Base-by-base conservation (phyloP, 2,113 vertebrate species). In the Gymnocephalus cernua region DNA sequence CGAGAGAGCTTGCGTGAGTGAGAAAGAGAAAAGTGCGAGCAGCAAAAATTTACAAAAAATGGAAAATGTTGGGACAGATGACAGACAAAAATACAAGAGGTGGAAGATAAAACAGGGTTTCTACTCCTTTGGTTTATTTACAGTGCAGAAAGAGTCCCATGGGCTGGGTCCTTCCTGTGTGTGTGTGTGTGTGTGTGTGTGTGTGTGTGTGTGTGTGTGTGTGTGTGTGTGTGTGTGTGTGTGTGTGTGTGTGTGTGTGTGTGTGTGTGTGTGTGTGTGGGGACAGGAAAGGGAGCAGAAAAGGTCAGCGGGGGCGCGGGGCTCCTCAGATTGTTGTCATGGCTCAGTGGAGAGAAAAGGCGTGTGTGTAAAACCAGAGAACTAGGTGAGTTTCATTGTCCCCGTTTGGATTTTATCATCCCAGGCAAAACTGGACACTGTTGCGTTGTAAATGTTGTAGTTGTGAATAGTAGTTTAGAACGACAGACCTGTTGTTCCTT, bases 111-210 rank as follows among this genome's bases (percentile, higher is more conserved):
- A 77, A 66, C 2, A 48, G 23, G 63, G 6, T 15, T 69, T 68
- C 32, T 80, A 1, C 25, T 86, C 16, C 44, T 81, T 74, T 14
- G 41, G 73, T 84, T 44, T 83, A 70, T 82, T 74, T 76, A 64
- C 63, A 54, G 70, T 41, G 65, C 44, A 25, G 65, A 68, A 35
- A 65, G 74, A 68, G 77, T 82, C 90, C 81, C 67, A 81, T 27
- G 79, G 85, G 92, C 47, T 79, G 63, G 84, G 89, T 59, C 76
- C 68, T 87, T 93, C 86, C 84, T 88, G 64, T 83, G 65, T 85
- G 66, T 65, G 57, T 72, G 44, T 63, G 14, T 45, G 56, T 57
- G 54, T 53, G 66, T 75, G 32, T 64, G 41, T 57, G 48, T 74
- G 58, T 74, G 45, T 50, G 48, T 80, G 61, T 76, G 65, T 68